Conservation (phyloP, 2,888 invertebrate species). For the Cheilosia vulpina region DNA sequence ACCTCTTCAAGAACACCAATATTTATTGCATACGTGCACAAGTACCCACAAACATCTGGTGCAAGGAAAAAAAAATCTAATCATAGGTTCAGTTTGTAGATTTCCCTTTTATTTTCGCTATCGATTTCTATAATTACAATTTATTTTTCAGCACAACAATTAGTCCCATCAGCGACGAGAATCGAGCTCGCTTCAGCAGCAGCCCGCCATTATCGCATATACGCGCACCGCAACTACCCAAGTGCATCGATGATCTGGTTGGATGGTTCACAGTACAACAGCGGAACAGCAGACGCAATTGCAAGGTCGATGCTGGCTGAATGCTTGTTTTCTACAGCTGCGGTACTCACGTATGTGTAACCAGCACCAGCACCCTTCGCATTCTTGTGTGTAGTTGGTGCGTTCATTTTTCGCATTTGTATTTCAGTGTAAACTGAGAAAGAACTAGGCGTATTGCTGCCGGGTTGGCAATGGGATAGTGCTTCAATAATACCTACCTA, state of each 20-base stretch:
- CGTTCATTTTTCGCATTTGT: neutral
- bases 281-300: constrained; percentile 47
- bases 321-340: constrained; percentile 4
- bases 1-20: constrained; percentile 25
- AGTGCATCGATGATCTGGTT: constrained; percentile 47
- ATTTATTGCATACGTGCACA: constrained; percentile 16
- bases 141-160: constrained; percentile 28
- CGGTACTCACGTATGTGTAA: too few species aligned
- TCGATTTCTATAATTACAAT: constrained; percentile 40
- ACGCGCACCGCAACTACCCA: constrained; percentile 4
- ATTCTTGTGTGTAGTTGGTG: constrained; percentile 15
- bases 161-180: neutral
- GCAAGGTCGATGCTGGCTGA: constrained; percentile 40
- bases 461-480: neutral
- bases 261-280: constrained; percentile 23
- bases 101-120: constrained; percentile 44
- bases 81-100: constrained; percentile 3
- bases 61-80: constrained; percentile 26
- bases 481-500: constrained; percentile 26
- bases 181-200: neutral
- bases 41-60: neutral
- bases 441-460: neutral
- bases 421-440: constrained; percentile 12
- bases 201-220: constrained; percentile 20
- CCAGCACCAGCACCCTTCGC: constrained; percentile 33